These are phyloP conservation scores for Sialia sialis DNA, from an alignment of 2,113 vertebrate genomes.

Conservation along the genomic window DNA sequence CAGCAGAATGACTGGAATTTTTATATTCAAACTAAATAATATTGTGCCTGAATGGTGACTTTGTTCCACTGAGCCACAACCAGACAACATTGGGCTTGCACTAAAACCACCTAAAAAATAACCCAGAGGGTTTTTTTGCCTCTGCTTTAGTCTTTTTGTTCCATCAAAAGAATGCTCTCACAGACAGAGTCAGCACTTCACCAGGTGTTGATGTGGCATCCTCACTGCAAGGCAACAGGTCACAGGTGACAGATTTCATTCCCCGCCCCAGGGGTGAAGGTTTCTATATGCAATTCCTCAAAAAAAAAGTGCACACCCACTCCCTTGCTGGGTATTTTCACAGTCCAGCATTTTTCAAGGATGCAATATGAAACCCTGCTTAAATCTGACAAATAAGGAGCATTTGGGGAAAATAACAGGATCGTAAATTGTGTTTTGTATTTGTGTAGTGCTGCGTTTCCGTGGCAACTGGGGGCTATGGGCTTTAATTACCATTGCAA, in stretches of 20 bases:
- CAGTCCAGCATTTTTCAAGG: not conserved
- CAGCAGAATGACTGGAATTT: not conserved
- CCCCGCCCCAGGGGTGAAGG: not conserved
- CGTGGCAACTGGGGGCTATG: not conserved
- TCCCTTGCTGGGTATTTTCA: not conserved
- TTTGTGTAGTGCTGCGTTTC: conserved; percentile 43
- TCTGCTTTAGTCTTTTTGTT: not conserved
- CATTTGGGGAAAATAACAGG: not conserved
- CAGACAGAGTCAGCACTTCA: not conserved
- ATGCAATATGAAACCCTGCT: not conserved
- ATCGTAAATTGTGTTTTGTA: not conserved
- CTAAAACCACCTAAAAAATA: not conserved
- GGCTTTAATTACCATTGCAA: not conserved
- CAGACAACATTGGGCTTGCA: not conserved
- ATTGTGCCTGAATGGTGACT: not conserved
- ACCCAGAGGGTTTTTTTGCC: not conserved
- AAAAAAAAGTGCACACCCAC: accelerated
- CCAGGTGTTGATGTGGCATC: not conserved
- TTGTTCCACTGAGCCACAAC: not conserved
- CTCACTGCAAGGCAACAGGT: not conserved
- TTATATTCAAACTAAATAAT: not conserved
- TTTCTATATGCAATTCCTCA: not conserved
- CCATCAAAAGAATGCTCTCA: not conserved
- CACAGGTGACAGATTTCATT: not conserved
- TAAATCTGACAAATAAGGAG: not conserved